A percentile compares a stretch with the other conserved stretches of the same genome.
Conservation (phyloP, 2,888 invertebrate genomes). For the Synanthedon formicaeformis region DNA sequence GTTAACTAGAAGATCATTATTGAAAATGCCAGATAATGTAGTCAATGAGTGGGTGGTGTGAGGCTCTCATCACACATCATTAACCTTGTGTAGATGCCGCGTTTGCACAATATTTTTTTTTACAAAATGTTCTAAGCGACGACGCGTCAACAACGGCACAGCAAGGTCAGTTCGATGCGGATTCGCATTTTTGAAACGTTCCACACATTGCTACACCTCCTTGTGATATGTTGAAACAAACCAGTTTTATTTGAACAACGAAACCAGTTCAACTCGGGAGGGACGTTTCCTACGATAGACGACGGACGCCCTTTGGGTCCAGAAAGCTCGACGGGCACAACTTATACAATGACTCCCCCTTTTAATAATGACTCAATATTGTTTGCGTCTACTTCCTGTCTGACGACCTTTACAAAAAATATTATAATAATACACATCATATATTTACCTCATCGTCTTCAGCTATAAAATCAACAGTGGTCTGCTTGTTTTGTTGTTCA, state of each 20-base stretch:
- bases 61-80: not conserved
- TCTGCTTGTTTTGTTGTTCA: slow-evolving; percentile 40
- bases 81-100: not conserved
- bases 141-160: slow-evolving; percentile 9
- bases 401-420: too few relatives aligned
- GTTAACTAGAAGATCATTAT: too few relatives aligned
- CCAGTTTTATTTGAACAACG: slow-evolving; percentile 3
- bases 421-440: too few relatives aligned
- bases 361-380: too few relatives aligned
- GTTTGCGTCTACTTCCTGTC: too few relatives aligned
- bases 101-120: slow-evolving; percentile 27
- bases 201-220: not conserved
- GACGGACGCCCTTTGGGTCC: too few relatives aligned
- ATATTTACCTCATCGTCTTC: slow-evolving; percentile 55
- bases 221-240: slow-evolving; percentile 1
- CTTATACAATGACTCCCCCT: too few relatives aligned
- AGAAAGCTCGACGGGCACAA: too few relatives aligned
- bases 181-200: slow-evolving; percentile 10
- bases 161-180: slow-evolving; percentile 23
- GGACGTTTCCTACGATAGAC: too few relatives aligned
- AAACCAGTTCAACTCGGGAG: not conserved
- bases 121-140: slow-evolving; percentile 9
- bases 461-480: slow-evolving; percentile 48
- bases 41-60: too few relatives aligned
- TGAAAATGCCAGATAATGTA: too few relatives aligned